Conservation (phyloP, 1,140 invertebrate species). For the Hylaeus volcanicus region DNA sequence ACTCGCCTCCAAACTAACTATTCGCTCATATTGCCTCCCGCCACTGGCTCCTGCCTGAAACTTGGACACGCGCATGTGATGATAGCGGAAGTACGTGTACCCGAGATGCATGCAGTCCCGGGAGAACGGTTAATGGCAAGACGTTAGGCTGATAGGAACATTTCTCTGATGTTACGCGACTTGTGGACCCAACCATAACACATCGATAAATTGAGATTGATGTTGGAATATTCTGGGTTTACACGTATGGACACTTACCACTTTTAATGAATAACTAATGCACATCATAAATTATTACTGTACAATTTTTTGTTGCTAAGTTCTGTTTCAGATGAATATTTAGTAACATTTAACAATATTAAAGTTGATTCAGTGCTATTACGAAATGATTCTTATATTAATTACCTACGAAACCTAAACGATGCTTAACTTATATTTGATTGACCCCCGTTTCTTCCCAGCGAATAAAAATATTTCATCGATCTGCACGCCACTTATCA, state of each 20-base stretch:
- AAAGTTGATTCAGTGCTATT: too few relatives aligned
- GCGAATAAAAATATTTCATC: neutral
- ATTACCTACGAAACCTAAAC: too few relatives aligned
- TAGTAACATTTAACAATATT: too few relatives aligned
- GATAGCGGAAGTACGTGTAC: slow-evolving; percentile 11
- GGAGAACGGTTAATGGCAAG: slow-evolving; percentile 19
- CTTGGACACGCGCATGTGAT: slow-evolving; percentile 31
- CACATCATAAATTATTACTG: too few relatives aligned
- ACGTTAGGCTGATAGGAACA: slow-evolving; percentile 24
- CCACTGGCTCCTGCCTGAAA: slow-evolving; percentile 42
- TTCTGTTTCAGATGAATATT: too few relatives aligned
- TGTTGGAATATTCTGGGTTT: too few relatives aligned
- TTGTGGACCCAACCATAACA: too few relatives aligned
- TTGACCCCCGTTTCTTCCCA: neutral
- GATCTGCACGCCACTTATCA: neutral
- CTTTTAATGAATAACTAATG: too few relatives aligned
- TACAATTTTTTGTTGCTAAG: too few relatives aligned
- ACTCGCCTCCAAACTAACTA: slow-evolving; percentile 55
- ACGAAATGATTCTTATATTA: too few relatives aligned
- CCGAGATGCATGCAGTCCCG: neutral
- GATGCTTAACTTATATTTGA: too few relatives aligned
- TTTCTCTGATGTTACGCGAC: slow-evolving; percentile 9
- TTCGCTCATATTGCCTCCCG: slow-evolving; percentile 58
- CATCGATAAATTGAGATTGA: too few relatives aligned
- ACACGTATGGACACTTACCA: neutral